Evolutionary conservation across 2,113 vertebrate genomes (phyloP), one percentile per base, ranked within the genome.

Genomic region (Pelecanoides urinatrix): DNA sequence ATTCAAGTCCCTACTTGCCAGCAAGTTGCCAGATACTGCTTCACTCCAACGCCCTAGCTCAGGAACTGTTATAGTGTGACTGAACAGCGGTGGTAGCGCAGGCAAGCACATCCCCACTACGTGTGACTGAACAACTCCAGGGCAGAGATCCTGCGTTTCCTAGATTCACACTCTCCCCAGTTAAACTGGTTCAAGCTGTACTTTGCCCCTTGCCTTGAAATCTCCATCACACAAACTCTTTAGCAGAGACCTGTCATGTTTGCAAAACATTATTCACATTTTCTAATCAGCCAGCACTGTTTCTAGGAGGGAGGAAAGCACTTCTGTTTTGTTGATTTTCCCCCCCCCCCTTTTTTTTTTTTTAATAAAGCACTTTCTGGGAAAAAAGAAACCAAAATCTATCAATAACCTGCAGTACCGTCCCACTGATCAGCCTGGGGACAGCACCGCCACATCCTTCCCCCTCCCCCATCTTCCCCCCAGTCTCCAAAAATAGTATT

Each of bases 321-420:
- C 86, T 96, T 96, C 52, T 83, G 62, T 94, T 92, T 44, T 50
- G 8, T 52, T 86, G 25, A 30, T 62, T 23, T 32, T 68, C 49
- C 4, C 19, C 16, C 16, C 6, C 6, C 19, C 10, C 19, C 19
- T 49, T 53, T 14, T 72, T 61, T 53, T 49, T 73, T 86, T 88
- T 96, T 32, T 49, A 96, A 97, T 95, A 97, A 97, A 98, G 96
- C 93, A 94, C 92, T 95, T 91, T 50, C 30, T 34, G 38, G 80
- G 18, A 17, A 55, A 66, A 78, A 58, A 55, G 19, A 79, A 67
- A 56, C 23, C 45, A 58, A 88, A 91, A 56, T 18, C 23, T 67
- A 68, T 63, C 68, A 58, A 56, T 82, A 74, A 84, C 44, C 66
- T 86, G 91, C 95, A 93, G 76, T 42, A 90, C 32, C 20, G 3